Percentiles rank a stretch among this genome's conserved stretches.
Conservation (phyloP, 2,113 vertebrate genomes). For the Odocoileus virginianus region DNA sequence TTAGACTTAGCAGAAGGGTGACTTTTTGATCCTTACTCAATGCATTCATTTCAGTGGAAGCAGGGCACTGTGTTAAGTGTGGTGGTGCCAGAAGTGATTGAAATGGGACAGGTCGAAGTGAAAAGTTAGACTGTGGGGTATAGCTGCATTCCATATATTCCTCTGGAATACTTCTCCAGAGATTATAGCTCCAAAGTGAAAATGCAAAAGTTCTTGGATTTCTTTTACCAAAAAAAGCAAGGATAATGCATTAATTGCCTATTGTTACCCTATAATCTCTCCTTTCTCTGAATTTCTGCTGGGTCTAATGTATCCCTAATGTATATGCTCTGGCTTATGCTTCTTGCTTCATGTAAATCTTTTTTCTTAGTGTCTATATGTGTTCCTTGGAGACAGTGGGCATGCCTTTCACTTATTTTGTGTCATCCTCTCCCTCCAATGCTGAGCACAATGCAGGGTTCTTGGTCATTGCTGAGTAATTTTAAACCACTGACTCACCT, state of each 20-base stretch:
- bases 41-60: neutral
- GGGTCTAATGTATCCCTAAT: neutral
- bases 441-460: neutral
- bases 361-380: neutral
- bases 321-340: neutral
- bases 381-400: neutral
- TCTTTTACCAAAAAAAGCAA: neutral
- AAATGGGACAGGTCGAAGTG: neutral
- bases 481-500: neutral
- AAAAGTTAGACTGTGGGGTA: neutral
- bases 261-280: neutral
- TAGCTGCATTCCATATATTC: neutral
- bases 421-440: neutral
- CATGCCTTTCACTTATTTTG: neutral
- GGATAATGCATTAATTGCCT: neutral
- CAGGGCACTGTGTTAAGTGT: neutral
- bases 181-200: neutral
- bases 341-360: neutral
- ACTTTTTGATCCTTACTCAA: neutral
- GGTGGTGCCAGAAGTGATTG: neutral
- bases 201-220: neutral
- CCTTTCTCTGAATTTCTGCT: neutral
- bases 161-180: neutral
- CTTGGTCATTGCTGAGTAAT: neutral
- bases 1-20: neutral